Conservation (phyloP, 2,113 vertebrate genomes). For the Pongo pygmaeus region DNA sequence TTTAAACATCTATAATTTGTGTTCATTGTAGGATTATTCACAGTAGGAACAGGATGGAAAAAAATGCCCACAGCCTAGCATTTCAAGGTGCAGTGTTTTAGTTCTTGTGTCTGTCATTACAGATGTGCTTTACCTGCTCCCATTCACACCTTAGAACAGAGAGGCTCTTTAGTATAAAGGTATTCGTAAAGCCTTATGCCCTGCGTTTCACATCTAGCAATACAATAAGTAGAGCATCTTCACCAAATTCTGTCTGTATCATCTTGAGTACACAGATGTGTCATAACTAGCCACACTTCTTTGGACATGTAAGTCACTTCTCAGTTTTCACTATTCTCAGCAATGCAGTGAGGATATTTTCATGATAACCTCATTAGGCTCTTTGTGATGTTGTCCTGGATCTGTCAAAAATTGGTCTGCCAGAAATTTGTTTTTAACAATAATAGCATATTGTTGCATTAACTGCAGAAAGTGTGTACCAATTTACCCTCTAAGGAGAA, state of each 20-base stretch:
- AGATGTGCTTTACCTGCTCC: not conserved
- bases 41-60: not conserved
- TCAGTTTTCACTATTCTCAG: not conserved
- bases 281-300: not conserved
- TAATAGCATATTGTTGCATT: not conserved
- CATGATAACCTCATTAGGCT: no score
- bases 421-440: not conserved
- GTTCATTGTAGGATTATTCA: not conserved
- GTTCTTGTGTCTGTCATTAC: fast-evolving
- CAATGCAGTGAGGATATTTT: not conserved
- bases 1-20: not conserved
- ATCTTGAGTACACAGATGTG: fast-evolving
- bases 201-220: fast-evolving
- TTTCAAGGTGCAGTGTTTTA: fast-evolving
- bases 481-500: not conserved
- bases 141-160: fast-evolving
- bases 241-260: fast-evolving
- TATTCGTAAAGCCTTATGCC: fast-evolving
- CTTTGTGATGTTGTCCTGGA: not conserved
- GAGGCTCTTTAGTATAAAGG: not conserved
- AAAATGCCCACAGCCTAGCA: fast-evolving
- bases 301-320: not conserved
- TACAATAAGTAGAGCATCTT: fast-evolving
- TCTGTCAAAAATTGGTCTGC: not conserved
- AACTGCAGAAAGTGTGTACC: not conserved